Conservation (phyloP, 2,113 vertebrate species). For the Scopus umbretta region DNA sequence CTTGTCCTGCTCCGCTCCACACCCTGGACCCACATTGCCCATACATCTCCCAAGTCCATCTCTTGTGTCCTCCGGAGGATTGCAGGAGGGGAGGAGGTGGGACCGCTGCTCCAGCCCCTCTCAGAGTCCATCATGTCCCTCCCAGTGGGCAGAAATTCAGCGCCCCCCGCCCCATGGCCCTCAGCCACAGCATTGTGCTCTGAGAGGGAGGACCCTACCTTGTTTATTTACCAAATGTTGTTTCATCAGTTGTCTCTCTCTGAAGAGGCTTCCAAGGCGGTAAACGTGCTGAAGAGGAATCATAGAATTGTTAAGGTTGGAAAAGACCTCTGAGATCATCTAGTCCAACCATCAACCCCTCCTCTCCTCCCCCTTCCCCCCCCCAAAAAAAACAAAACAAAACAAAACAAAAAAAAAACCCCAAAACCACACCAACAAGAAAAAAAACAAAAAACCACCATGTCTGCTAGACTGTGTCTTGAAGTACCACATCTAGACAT, state of each 20-base stretch:
- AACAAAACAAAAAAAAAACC: too few species aligned
- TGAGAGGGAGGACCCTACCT: not conserved
- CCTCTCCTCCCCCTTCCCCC: too few species aligned
- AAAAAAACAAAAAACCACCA: too few species aligned
- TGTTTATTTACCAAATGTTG: not conserved
- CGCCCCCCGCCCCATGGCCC: accelerated
- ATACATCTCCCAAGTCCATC: not conserved
- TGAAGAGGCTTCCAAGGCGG: accelerated
- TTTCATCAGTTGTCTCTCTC: not conserved
- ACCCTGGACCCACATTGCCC: not conserved
- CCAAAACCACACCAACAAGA: too few species aligned
- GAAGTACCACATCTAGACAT: too few species aligned
- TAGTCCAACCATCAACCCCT: too few species aligned
- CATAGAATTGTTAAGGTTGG: too few species aligned
- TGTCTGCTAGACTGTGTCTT: too few species aligned
- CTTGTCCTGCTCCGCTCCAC: not conserved
- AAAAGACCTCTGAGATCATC: too few species aligned
- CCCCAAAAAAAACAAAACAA: too few species aligned
- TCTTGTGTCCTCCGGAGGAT: accelerated
- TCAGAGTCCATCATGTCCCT: not conserved
- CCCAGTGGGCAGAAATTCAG: not conserved
- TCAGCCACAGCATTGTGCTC: not conserved
- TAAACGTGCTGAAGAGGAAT: not conserved
- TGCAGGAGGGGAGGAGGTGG: not conserved
- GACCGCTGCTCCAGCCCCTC: not conserved